Evolutionary conservation across 2,888 invertebrate genomes (phyloP), one percentile per base, ranked within the genome.

Genomic region (Agrochola circellaris): DNA sequence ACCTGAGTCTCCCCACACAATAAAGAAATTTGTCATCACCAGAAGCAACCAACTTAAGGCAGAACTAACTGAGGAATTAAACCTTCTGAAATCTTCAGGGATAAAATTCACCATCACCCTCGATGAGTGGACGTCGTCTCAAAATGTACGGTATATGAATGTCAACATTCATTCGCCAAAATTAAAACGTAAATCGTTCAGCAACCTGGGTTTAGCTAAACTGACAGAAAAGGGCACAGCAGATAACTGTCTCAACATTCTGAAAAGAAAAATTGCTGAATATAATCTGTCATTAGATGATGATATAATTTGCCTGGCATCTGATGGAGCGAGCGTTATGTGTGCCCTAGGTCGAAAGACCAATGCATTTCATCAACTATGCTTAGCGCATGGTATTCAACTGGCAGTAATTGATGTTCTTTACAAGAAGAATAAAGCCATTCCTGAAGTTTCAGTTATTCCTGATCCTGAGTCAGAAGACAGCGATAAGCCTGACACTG

Each of bases 301-400:
- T 38, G 38, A 62, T 5, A 62, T 38, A 23, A 62, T 38, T 38
- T 64, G 62, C 62, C 62, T 64, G 38, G 62, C 62, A 38, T 64
- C 62, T 64, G 38, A 64, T 64, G 62, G 38, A 38, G 75, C 69
- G 42, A 75, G 69, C 45, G 75, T 70, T 54, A 75, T 75, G 75
- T 54, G 54, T 70, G 69, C 75, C 38, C 61, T 75, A 62, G 75
- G 75, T 62, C 68, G 69, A 54, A 34, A 70, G 64, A 56, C 64
- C n/a, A 56, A 69, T 42, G n/a, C 64, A 42, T 75, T 64, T 56
- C 68, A 75, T 69, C 75, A 70, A 56, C 42, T 69, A 62, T 75
- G 75, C 70, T 56, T 69, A 38, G 75, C 75, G 30, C 75, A 75
- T 75, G 69, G 69, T 30, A 75, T 75, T 20, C 69, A 75, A 64